Evolutionary conservation across 1,140 invertebrate species (phyloP).

Genomic region (Aphelenchoides fujianensis): DNA sequence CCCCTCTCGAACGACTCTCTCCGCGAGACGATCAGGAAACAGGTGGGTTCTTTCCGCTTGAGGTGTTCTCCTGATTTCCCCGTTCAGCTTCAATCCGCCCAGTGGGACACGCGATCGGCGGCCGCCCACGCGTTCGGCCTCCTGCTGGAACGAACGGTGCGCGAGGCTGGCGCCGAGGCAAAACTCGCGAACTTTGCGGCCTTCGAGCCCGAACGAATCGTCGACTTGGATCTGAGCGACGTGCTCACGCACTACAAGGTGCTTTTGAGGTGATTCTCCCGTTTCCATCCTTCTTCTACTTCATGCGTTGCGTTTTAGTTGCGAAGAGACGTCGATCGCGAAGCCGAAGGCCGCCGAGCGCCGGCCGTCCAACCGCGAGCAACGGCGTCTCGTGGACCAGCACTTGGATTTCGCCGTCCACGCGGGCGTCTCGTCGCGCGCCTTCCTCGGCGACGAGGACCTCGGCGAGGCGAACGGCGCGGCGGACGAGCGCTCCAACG

Average conservation of each 20-base stretch:
- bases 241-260: conserved; percentile 30
- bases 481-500: neutral
- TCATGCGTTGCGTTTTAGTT: no score
- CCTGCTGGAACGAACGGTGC: conserved; percentile 19
- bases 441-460: conserved; percentile 25
- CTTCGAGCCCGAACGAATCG: conserved; percentile 12
- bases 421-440: conserved; percentile 26
- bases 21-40: conserved; percentile 21
- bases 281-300: conserved; percentile 14
- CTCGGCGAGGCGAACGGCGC: neutral
- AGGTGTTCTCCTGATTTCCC: no score
- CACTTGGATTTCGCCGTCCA: conserved; percentile 41
- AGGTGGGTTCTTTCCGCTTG: no score
- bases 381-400: conserved; percentile 41
- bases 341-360: neutral
- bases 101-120: conserved; percentile 43
- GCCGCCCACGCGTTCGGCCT: conserved; percentile 36
- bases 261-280: conserved; percentile 38
- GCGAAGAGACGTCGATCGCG: conserved; percentile 17
- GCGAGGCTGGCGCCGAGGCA: neutral
- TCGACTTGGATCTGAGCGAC: conserved; percentile 27
- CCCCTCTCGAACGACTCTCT: conserved; percentile 19
- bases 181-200: neutral
- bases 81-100: neutral
- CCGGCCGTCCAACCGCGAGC: conserved; percentile 33